A percentile compares a stretch with the other conserved stretches of the same genome.
These are phyloP conservation scores for Volucella inanis DNA, from an alignment of 2,888 invertebrate genomes.

Conservation along the genomic window DNA sequence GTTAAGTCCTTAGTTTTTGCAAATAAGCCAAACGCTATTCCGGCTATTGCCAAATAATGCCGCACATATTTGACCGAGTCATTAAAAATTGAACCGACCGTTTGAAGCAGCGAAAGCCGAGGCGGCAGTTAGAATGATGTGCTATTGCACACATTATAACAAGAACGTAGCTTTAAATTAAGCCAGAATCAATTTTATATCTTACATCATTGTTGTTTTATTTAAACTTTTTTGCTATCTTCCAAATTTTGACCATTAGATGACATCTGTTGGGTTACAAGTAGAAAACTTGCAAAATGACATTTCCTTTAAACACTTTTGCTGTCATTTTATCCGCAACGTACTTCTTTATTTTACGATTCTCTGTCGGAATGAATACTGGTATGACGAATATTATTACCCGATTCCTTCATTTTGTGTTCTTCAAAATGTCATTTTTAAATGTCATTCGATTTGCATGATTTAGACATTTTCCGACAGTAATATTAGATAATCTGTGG, in stretches of 20 bases:
- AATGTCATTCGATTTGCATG: conserved; percentile 56
- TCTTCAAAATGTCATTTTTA: conserved; percentile 29
- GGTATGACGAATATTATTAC: background rate
- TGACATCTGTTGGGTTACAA: conserved; percentile 8
- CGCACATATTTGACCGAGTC: too few relatives aligned
- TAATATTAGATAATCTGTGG: conserved; percentile 20
- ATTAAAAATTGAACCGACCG: too few relatives aligned
- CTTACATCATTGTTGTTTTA: too few relatives aligned
- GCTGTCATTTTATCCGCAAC: background rate
- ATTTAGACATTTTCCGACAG: conserved; percentile 45
- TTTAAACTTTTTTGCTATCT: too few relatives aligned
- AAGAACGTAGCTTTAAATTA: too few relatives aligned
- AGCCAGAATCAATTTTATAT: too few relatives aligned
- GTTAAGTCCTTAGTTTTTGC: too few relatives aligned
- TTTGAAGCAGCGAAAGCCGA: too few relatives aligned
- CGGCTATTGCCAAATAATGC: too few relatives aligned
- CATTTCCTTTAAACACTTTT: conserved; percentile 20
- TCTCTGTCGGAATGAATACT: background rate
- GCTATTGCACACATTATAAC: too few relatives aligned
- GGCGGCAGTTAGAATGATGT: too few relatives aligned
- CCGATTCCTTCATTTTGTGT: conserved; percentile 2
- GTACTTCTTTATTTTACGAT: conserved; percentile 44
- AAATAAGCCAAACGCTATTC: too few relatives aligned
- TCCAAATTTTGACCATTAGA: conserved; percentile 7
- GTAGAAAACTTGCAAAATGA: conserved; percentile 11